phyloP scores from a whole-genome alignment of 1,140 invertebrate species.

The Lethrus apterus region DNA sequence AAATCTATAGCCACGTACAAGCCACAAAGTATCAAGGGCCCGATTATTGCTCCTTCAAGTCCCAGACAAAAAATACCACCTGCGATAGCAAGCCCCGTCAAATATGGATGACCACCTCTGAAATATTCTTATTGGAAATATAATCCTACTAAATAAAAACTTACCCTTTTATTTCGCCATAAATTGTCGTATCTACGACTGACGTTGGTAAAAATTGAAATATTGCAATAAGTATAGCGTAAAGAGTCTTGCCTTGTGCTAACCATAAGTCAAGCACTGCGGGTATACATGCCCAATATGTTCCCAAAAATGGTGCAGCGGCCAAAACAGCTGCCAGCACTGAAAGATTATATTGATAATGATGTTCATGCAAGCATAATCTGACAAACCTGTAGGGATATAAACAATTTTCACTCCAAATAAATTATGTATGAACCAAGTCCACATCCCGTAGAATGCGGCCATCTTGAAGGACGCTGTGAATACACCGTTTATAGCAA shows the following conservation, averaged over 20 bases:
- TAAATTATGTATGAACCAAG: slow-evolving; percentile 93
- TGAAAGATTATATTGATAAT: slow-evolving; percentile 33
- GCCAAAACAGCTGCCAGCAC: slow-evolving; percentile 86
- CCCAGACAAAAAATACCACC: slow-evolving; percentile 98
- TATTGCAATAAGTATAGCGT: slow-evolving; percentile 70
- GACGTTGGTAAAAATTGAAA: slow-evolving; percentile 86
- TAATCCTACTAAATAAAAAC: slow-evolving; percentile 11
- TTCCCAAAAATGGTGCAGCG: slow-evolving; percentile 88
- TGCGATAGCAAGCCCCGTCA: slow-evolving; percentile 95
- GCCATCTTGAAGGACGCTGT: slow-evolving; percentile 95
- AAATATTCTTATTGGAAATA: slow-evolving; percentile 31
- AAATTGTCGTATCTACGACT: slow-evolving; percentile 89
- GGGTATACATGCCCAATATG: slow-evolving; percentile 90
- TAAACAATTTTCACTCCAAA: slow-evolving; percentile 94
- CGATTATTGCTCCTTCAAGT: slow-evolving; percentile 92
- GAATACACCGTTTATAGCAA: slow-evolving; percentile 75
- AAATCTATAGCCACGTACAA: slow-evolving; percentile 75
- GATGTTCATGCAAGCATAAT: slow-evolving; percentile 25
- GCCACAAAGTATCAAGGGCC: slow-evolving; percentile 85
- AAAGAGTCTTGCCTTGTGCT: slow-evolving; percentile 68
- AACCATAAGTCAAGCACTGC: slow-evolving; percentile 92
- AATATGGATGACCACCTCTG: slow-evolving; percentile 92
- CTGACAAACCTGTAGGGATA: slow-evolving; percentile 69
- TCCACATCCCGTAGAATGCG: slow-evolving; percentile 95
- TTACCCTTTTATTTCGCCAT: slow-evolving; percentile 95